Base-by-base conservation (phyloP, 1,140 invertebrate genomes). In the Heterodera schachtii region DNA sequence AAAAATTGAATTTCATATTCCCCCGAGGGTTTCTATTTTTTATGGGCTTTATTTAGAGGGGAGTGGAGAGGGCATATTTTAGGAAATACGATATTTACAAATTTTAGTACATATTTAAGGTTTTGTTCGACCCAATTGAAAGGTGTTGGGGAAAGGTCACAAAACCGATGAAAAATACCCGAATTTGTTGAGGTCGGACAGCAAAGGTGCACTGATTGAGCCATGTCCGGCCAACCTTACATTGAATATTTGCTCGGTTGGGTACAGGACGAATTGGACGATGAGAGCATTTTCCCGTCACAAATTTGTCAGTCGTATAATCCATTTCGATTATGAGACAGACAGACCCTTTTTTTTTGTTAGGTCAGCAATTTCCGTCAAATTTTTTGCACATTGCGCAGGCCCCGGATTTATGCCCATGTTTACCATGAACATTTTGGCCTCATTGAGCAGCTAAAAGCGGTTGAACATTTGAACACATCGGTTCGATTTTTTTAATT, bases 161-260 rank as follows among this genome's bases (percentile, higher is more conserved):
- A 52, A 52, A 52, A 8, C 2, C 49, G n/a, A n/a, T n/a, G n/a
- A n/a, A n/a, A n/a, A n/a, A n/a, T 7, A 52, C 11, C 49, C 49
- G 2, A 52, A 16, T 31, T 78, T 67, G 70, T 13, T 16, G 19
- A 78, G 76, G 76, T 78, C 76, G 46, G 76, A 78, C n/a, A 78
- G 76, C 70, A 78, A 78, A 69, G 76, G 76, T 6, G 64, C 60
- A 9, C 5, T 69, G 21, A 78, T 78, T 21, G 76, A 78, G 13
- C 76, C 76, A 21, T 78, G 76, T 5, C 76, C 76, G 6, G 76
- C 76, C 90, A 80, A 49, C 52, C 57, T 80, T 99, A 99, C 90
- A 99, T 99, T 88, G 97, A 99, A 91, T 99, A 97, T 92, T 92
- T 99, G 79, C 98, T 99, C 96, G 98, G 96, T 11, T 99, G 97